phyloP scores from a whole-genome alignment of 2,797 vertebrate species.

The Ctenopoma kingsleyae region DNA sequence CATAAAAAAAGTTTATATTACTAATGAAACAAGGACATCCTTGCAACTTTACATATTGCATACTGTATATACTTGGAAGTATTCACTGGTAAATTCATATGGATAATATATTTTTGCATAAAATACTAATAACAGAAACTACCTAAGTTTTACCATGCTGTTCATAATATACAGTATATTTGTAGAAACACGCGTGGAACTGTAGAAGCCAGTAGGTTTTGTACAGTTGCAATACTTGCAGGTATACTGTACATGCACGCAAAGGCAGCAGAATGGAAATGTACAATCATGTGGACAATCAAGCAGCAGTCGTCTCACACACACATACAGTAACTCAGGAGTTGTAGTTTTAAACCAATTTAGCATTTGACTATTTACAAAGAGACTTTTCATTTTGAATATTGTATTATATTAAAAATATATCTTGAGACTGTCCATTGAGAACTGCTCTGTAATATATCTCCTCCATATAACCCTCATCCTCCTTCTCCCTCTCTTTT shows the following conservation, averaged over 20 bases:
- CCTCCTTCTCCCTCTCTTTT: conserved; percentile 16
- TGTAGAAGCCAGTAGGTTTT: not conserved
- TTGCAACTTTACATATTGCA: too few relatives aligned
- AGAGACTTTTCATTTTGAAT: conserved; percentile 46
- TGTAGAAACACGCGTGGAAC: too few relatives aligned
- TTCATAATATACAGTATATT: too few relatives aligned
- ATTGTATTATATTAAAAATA: conserved; percentile 32
- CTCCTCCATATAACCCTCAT: not conserved
- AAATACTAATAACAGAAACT: too few relatives aligned
- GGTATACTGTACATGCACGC: not conserved
- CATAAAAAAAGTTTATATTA: too few relatives aligned
- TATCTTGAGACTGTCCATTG: conserved; percentile 28
- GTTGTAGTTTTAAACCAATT: conserved; percentile 11
- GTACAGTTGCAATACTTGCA: conserved; percentile 1
- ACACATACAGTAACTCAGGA: not conserved
- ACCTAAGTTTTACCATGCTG: too few relatives aligned
- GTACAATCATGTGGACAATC: not conserved
- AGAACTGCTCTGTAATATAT: conserved; percentile 34
- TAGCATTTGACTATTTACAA: conserved; percentile 28
- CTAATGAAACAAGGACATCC: too few relatives aligned
- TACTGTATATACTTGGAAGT: too few relatives aligned
- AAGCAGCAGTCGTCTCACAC: not conserved
- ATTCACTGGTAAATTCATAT: too few relatives aligned
- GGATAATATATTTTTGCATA: not conserved
- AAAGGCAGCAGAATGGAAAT: not conserved